Conservation (phyloP, 1,140 invertebrate species). For the Cyrtorhinus lividipennis region DNA sequence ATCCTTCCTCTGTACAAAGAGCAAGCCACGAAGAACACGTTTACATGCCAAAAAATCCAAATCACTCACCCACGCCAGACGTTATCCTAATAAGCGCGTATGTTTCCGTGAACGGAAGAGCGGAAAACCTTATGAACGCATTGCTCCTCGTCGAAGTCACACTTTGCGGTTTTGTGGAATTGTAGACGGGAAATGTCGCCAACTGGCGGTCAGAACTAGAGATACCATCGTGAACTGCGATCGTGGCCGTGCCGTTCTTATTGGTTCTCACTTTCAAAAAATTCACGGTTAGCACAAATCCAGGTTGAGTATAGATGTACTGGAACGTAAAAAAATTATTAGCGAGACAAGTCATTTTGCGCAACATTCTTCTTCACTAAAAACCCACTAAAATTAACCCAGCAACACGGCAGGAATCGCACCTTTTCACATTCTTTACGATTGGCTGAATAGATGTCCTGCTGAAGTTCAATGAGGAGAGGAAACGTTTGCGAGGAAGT, state of each 20-base stretch:
- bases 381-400: no score
- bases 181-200: constrained; percentile 49
- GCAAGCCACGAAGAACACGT: no score
- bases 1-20: no score
- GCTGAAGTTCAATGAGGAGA: constrained; percentile 56
- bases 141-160: constrained; percentile 60
- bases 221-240: constrained; percentile 65
- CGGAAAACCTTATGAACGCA: constrained; percentile 58
- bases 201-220: constrained; percentile 50
- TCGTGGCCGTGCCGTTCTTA: constrained; percentile 50
- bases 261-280: constrained; percentile 63
- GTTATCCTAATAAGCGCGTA: constrained; percentile 59
- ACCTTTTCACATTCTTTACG: constrained; percentile 55
- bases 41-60: background rate
- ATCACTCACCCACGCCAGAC: constrained; percentile 43
- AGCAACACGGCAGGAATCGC: no score
- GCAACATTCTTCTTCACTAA: no score
- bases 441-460: constrained; percentile 49
- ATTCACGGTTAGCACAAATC: constrained; percentile 66
- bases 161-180: constrained; percentile 70
- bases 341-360: constrained; percentile 10
- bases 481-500: constrained; percentile 71
- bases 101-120: constrained; percentile 49
- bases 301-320: constrained; percentile 55
- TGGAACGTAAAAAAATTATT: constrained; percentile 25